phyloP scores from a whole-genome alignment of 2,113 vertebrate species.

The Hyla sarda region DNA sequence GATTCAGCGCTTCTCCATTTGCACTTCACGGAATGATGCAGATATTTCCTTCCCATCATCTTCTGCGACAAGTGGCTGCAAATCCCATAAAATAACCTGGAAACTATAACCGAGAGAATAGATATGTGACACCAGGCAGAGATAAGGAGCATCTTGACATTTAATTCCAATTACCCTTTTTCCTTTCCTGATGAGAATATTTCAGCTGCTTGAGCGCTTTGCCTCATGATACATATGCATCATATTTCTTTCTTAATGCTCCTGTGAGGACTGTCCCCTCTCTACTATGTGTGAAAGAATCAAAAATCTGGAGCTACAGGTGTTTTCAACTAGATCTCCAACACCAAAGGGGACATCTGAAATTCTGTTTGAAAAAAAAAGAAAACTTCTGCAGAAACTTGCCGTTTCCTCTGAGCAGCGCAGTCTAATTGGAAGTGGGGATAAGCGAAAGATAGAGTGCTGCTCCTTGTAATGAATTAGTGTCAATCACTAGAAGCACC shows the following conservation, averaged over 20 bases:
- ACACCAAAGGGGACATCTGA: constrained; percentile 52
- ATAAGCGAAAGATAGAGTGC: constrained; percentile 64
- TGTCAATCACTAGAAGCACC: constrained; percentile 73
- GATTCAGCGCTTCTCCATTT: neutral
- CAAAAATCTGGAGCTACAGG: neutral
- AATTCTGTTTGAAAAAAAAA: constrained; percentile 53
- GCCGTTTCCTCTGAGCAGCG: constrained; percentile 62
- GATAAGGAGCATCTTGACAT: constrained; percentile 78
- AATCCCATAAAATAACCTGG: constrained; percentile 68
- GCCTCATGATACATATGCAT: constrained; percentile 64
- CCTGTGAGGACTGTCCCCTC: constrained; percentile 49
- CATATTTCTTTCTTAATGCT: constrained; percentile 59
- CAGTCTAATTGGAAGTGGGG: constrained; percentile 71
- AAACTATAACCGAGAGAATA: constrained; percentile 70
- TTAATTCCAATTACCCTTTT: constrained; percentile 84
- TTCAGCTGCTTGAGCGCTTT: constrained; percentile 65
- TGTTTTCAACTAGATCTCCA: constrained; percentile 10
- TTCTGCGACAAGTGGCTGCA: constrained; percentile 65
- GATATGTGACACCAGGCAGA: constrained; percentile 69
- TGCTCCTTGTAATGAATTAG: constrained; percentile 75
- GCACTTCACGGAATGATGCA: constrained; percentile 58
- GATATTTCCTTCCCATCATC: constrained; percentile 62
- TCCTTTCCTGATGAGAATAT: constrained; percentile 72
- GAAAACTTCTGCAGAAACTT: constrained; percentile 19
- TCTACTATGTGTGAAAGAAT: neutral